phyloP scores from a whole-genome alignment of 2,888 invertebrate species.

The Malthinus flaveolus region DNA sequence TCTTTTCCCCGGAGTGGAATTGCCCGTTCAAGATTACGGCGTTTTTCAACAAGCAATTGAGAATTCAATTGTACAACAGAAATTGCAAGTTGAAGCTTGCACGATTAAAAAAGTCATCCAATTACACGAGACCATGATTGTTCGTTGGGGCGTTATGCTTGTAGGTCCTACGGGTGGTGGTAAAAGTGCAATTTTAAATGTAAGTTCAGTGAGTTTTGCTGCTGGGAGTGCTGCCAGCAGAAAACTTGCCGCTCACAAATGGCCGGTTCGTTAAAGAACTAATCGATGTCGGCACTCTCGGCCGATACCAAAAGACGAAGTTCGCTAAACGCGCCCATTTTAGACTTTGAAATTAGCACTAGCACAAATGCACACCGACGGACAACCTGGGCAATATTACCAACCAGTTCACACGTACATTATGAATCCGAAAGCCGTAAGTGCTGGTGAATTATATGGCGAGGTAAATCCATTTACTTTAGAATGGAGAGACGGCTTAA shows the following conservation, averaged over 20 bases:
- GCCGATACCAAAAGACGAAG: no score
- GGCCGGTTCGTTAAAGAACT: no score
- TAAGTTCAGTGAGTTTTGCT: slow-evolving; percentile 47
- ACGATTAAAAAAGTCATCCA: slow-evolving; percentile 80
- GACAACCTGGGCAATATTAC: slow-evolving; percentile 64
- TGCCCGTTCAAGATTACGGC: slow-evolving; percentile 81
- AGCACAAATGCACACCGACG: slow-evolving; percentile 65
- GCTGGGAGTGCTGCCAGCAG: neutral
- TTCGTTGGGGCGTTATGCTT: slow-evolving; percentile 90
- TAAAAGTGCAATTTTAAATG: slow-evolving; percentile 75
- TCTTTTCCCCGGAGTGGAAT: slow-evolving; percentile 80
- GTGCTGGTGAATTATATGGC: slow-evolving; percentile 86
- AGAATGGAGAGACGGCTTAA: slow-evolving; percentile 89
- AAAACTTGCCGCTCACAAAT: no score
- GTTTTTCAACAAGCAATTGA: slow-evolving; percentile 69
- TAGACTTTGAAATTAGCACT: slow-evolving; percentile 75
- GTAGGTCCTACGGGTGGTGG: slow-evolving; percentile 90
- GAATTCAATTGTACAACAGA: slow-evolving; percentile 59
- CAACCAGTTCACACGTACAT: slow-evolving; percentile 76
- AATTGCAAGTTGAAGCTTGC: slow-evolving; percentile 67
- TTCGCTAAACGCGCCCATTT: slow-evolving; percentile 29
- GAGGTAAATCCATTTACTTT: slow-evolving; percentile 81
- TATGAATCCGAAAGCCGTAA: slow-evolving; percentile 87
- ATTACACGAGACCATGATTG: slow-evolving; percentile 87
- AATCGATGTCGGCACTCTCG: no score